phyloP scores from a whole-genome alignment of 1,140 invertebrate genomes.

The Pectinophora gossypiella region DNA sequence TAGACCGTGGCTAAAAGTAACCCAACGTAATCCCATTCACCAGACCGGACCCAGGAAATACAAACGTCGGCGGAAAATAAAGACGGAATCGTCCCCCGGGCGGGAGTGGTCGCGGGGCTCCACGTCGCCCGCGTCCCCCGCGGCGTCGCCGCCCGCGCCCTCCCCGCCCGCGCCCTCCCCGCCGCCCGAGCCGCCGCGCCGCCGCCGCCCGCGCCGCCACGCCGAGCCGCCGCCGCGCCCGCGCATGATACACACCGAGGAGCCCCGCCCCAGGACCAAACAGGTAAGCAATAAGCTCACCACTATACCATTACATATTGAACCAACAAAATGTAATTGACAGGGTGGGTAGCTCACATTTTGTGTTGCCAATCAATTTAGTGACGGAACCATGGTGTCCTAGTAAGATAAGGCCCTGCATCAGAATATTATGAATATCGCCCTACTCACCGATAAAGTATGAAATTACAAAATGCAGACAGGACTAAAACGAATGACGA shows the following conservation, averaged over 20 bases:
- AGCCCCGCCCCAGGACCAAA: constrained; percentile 31
- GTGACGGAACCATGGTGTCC: no score
- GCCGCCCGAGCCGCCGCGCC: constrained; percentile 7
- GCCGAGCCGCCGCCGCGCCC: constrained; percentile 71
- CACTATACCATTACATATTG: no score
- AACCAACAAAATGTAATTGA: no score
- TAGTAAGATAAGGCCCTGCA: no score
- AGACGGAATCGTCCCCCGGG: constrained; percentile 71
- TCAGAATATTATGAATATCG: no score
- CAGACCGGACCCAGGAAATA: constrained; percentile 85
- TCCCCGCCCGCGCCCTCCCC: constrained; percentile 72
- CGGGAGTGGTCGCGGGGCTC: constrained; percentile 30
- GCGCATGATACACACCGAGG: constrained; percentile 82
- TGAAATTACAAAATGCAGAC: no score
- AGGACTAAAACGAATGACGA: no score
- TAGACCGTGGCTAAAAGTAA: not conserved
- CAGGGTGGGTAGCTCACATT: no score
- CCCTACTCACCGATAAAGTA: no score
- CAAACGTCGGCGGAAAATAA: constrained; percentile 84
- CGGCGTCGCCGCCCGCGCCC: constrained; percentile 18
- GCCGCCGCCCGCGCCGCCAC: constrained; percentile 8
- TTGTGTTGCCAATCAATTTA: no score
- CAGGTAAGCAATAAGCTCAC: constrained; percentile 33
- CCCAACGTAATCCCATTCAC: not conserved
- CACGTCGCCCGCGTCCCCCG: constrained; percentile 20